Evolutionary conservation across 92 coral and sea anemone genomes (phyloP).

Genomic region (Parazoanthus darwini): DNA sequence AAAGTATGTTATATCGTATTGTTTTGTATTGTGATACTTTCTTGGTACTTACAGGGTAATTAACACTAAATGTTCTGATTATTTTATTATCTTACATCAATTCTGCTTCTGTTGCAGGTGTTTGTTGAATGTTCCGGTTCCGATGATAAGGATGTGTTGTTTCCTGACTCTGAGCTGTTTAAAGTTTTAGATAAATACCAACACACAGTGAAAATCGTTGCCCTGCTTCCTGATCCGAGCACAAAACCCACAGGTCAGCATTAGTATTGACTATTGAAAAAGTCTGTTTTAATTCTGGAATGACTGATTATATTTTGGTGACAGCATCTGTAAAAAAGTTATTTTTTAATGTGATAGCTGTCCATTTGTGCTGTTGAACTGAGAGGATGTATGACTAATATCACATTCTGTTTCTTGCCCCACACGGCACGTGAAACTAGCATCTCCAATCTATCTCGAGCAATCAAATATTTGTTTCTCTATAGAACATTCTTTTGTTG

Average conservation of each 20-base stretch:
- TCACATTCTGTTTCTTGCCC: neutral
- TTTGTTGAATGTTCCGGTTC: conserved; percentile 87
- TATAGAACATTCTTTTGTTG: conserved; percentile 25
- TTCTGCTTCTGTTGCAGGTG: conserved; percentile 51
- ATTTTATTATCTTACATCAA: neutral
- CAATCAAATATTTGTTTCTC: neutral
- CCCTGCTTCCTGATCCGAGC: conserved; percentile 75
- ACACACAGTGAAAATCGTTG: conserved; percentile 71
- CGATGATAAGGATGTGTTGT: conserved; percentile 54
- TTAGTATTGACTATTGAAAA: no score
- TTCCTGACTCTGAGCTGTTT: conserved; percentile 65
- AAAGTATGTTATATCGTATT: no score
- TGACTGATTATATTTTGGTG: neutral
- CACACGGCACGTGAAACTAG: no score
- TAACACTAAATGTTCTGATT: neutral
- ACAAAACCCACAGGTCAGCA: conserved; percentile 76
- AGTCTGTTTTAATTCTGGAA: neutral
- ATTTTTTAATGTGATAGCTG: neutral
- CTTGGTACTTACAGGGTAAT: neutral
- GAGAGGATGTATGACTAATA: no score
- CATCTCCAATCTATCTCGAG: no score
- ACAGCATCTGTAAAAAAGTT: neutral
- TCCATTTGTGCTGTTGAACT: no score
- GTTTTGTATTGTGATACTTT: no score
- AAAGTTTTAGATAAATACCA: conserved; percentile 69